Percentiles rank a stretch among this genome's conserved stretches.
Evolutionary conservation across 2,113 vertebrate genomes (phyloP).

Genomic region (Nothocercus nigrocapillus): DNA sequence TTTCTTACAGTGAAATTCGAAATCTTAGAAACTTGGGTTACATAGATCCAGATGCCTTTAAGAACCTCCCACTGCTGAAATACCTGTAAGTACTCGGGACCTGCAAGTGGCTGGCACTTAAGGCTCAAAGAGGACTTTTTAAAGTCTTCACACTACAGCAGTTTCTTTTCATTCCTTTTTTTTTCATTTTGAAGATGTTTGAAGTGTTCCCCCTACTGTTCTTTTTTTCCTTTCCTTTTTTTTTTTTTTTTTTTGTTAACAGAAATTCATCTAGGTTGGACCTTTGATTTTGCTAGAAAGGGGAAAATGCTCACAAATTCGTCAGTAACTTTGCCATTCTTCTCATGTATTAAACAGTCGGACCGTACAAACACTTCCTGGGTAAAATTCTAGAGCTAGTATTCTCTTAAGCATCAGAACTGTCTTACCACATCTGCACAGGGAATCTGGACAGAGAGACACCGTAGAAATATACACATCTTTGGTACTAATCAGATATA

Average conservation of each 20-base stretch:
- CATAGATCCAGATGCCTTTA: conserved; percentile 88
- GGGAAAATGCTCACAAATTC: background rate
- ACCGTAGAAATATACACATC: background rate
- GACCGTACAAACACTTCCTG: background rate
- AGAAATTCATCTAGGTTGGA: background rate
- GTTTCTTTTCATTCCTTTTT: background rate
- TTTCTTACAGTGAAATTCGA: conserved; percentile 89
- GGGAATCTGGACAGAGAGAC: background rate
- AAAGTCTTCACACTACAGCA: background rate
- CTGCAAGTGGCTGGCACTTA: conserved; percentile 70
- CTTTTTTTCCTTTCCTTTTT: background rate
- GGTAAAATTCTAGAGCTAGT: background rate
- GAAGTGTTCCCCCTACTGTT: background rate
- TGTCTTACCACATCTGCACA: background rate
- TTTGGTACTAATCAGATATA: background rate
- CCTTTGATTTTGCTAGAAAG: background rate
- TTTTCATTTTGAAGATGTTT: background rate
- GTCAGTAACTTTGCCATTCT: background rate
- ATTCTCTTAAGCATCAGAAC: background rate
- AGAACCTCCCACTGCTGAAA: conserved; percentile 89
- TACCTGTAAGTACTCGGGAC: conserved; percentile 88
- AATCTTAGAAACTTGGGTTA: conserved; percentile 88
- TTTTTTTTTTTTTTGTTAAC: too few relatives aligned
- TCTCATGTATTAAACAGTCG: background rate
- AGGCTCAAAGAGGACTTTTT: background rate